Evolutionary conservation across 1,140 invertebrate species (phyloP).

Genomic region (Atopsyche davidsoni): DNA sequence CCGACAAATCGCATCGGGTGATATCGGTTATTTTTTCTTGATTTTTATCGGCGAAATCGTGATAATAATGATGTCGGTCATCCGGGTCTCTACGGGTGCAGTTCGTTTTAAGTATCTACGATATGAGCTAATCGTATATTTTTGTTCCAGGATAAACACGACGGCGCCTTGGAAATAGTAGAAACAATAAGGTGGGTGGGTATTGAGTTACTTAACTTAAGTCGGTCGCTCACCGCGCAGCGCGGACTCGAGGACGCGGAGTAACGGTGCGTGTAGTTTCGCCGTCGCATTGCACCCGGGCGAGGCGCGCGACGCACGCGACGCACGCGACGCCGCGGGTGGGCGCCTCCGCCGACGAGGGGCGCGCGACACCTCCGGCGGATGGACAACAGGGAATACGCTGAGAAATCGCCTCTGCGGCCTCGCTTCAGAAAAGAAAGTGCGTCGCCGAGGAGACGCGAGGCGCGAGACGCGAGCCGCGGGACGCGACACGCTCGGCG

Average conservation of each 20-base stretch:
- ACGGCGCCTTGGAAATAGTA: constrained; percentile 83
- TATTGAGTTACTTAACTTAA: not conserved
- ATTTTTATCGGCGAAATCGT: constrained; percentile 2
- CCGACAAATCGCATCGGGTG: not conserved
- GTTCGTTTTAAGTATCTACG: not conserved
- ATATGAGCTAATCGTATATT: constrained; percentile 8
- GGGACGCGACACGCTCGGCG: too few species aligned
- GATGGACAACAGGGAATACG: too few species aligned
- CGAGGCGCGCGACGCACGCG: not conserved
- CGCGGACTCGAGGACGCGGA: not conserved
- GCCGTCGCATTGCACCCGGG: not conserved
- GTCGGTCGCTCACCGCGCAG: not conserved
- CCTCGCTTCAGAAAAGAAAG: too few species aligned
- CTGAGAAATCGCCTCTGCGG: too few species aligned
- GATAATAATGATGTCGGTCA: too few species aligned
- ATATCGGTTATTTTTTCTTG: constrained; percentile 2
- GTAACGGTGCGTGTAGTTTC: not conserved
- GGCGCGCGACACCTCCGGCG: not conserved
- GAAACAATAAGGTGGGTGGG: constrained; percentile 74
- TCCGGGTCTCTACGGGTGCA: not conserved
- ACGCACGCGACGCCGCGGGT: not conserved
- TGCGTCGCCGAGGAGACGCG: too few species aligned
- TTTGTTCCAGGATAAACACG: constrained; percentile 75
- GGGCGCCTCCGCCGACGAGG: not conserved
- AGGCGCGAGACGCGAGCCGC: too few species aligned